Conservation (phyloP, 2,888 invertebrate species). For the Buathra laborator region DNA sequence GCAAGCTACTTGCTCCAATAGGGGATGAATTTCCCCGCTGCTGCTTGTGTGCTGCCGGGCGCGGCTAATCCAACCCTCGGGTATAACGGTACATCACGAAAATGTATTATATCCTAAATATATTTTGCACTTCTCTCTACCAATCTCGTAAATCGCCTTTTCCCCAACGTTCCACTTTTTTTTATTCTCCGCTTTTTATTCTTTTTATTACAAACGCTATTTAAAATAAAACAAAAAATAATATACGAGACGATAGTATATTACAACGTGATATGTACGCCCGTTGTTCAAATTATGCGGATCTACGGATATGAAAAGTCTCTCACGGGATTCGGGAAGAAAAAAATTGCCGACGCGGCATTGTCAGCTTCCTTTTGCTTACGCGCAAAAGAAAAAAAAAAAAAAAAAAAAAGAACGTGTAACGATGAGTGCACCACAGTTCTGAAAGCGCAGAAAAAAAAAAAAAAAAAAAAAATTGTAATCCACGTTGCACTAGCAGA, state of each 20-base stretch:
- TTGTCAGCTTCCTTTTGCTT: not conserved
- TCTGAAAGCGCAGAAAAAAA: not conserved
- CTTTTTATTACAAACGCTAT: slow-evolving; percentile 24
- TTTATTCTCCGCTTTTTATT: not conserved
- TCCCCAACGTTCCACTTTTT: slow-evolving; percentile 1
- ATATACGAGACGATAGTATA: not conserved
- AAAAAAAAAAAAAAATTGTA: not conserved
- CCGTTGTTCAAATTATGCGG: not conserved
- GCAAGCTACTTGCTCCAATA: not conserved
- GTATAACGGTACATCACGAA: slow-evolving; percentile 62
- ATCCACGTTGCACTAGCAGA: not conserved
- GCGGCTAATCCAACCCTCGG: slow-evolving; percentile 63
- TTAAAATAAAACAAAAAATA: not conserved
- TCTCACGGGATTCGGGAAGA: not conserved
- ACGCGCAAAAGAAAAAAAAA: not conserved
- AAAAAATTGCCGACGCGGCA: not conserved
- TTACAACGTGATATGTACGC: not conserved
- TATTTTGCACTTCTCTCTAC: slow-evolving; percentile 57
- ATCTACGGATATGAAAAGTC: not conserved
- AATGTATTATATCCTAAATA: slow-evolving; percentile 66
- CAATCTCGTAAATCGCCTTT: slow-evolving; percentile 54
- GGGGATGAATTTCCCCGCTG: slow-evolving; percentile 30
- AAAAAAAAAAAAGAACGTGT: not conserved
- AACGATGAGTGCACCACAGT: not conserved
- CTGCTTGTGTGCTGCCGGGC: slow-evolving; percentile 33